These are phyloP conservation scores for Patella ulyssiponensis DNA, from an alignment of 2,888 invertebrate species.

Conservation along the genomic window DNA sequence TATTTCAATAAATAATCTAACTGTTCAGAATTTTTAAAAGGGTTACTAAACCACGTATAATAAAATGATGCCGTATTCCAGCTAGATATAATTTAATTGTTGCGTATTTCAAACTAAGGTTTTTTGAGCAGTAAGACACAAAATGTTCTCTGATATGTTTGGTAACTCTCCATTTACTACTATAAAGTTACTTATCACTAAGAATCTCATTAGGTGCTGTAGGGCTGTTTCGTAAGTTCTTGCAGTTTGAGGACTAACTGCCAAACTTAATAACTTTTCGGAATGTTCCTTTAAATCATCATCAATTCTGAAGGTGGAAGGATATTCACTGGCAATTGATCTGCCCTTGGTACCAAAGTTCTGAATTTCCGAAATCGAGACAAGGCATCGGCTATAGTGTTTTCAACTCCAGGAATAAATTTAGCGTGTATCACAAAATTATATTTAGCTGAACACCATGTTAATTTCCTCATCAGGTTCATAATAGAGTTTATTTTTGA, in stretches of 20 bases:
- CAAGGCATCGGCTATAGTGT: slow-evolving; percentile 3
- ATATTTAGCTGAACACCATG: slow-evolving; percentile 4
- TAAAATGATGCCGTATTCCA: not conserved
- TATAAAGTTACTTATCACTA: not conserved
- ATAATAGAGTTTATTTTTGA: slow-evolving; percentile 23
- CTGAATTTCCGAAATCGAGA: not conserved
- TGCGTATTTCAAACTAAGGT: not conserved
- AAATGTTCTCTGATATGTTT: not conserved
- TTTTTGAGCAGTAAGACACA: not conserved
- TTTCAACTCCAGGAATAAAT: slow-evolving; percentile 22
- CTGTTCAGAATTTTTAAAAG: not conserved
- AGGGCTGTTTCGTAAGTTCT: not conserved
- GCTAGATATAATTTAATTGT: not conserved
- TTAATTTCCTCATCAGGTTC: slow-evolving; percentile 12
- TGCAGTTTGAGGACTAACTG: not conserved
- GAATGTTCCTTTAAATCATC: not conserved
- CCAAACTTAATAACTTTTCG: not conserved
- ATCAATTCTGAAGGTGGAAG: not conserved
- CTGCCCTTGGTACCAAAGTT: not conserved
- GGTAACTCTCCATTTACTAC: not conserved
- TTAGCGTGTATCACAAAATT: slow-evolving; percentile 21
- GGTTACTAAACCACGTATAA: not conserved
- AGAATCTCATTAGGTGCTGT: not conserved
- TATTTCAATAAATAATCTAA: not conserved
- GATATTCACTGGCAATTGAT: not conserved